phyloP scores from a whole-genome alignment of 2,888 invertebrate genomes.

The Caenorhabditis panamensis region DNA sequence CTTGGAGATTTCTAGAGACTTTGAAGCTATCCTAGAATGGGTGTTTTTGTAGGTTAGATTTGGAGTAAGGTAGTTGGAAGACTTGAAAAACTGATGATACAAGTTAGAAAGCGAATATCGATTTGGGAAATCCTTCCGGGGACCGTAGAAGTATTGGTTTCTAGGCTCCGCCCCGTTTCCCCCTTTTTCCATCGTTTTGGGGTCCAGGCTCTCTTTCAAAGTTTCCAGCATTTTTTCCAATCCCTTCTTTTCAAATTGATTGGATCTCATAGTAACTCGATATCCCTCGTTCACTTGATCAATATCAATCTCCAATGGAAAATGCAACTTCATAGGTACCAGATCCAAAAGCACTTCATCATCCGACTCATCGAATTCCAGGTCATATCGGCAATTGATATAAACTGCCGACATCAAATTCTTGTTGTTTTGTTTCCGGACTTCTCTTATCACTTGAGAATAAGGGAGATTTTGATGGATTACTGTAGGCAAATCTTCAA shows the following conservation, averaged over 20 bases:
- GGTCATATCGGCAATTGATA: constrained; percentile 75
- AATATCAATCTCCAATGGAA: constrained; percentile 68
- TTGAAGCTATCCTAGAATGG: not conserved
- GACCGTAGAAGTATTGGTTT: constrained; percentile 14
- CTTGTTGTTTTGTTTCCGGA: constrained; percentile 13
- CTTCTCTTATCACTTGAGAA: constrained; percentile 24
- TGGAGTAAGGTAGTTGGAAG: not conserved
- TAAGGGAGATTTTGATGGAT: constrained; percentile 33
- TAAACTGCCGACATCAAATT: constrained; percentile 66
- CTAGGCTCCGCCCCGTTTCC: not conserved
- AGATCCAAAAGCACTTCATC: constrained; percentile 58
- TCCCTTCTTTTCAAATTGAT: not conserved
- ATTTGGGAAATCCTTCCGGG: constrained; percentile 21
- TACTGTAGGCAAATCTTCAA: constrained; percentile 9
- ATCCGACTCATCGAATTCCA: constrained; percentile 68
- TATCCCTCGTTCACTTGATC: constrained; percentile 48
- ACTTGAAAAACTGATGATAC: constrained; percentile 7
- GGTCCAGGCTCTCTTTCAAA: not conserved
- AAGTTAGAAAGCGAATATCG: constrained; percentile 11
- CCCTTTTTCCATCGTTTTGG: too few relatives aligned
- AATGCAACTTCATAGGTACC: constrained; percentile 60
- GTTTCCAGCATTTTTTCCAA: constrained; percentile 17
- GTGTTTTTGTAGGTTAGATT: constrained; percentile 8
- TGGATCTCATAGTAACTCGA: constrained; percentile 42
- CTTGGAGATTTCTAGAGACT: not conserved